Evolutionary conservation across 2,797 vertebrate species (phyloP).

Genomic region (Gallirallus australis): DNA sequence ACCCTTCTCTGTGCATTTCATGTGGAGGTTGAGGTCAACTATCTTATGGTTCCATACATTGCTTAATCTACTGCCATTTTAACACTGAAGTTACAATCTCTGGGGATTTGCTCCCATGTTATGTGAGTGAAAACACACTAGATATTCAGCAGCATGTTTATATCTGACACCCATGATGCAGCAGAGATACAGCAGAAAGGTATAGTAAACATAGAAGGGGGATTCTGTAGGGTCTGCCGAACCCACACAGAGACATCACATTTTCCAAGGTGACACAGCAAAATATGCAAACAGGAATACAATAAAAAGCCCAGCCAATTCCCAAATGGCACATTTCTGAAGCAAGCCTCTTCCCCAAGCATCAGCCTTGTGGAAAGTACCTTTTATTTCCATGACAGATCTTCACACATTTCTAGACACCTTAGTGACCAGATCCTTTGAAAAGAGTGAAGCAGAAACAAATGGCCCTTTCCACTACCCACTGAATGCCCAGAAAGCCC

Average conservation of each 20-base stretch:
- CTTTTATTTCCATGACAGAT: neutral
- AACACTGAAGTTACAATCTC: neutral
- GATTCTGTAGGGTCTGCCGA: neutral
- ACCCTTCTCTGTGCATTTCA: neutral
- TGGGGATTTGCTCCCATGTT: neutral
- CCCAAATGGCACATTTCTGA: neutral
- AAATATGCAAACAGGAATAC: neutral
- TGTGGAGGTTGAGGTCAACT: neutral
- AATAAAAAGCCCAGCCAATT: neutral
- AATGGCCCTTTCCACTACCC: neutral
- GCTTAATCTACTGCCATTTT: neutral
- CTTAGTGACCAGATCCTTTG: neutral
- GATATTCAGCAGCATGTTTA: neutral
- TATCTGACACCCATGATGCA: neutral
- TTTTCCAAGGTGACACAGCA: neutral
- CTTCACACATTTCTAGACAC: neutral
- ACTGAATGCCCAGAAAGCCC: neutral
- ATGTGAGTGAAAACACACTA: neutral
- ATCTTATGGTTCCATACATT: neutral
- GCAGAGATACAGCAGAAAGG: neutral
- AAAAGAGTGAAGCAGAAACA: neutral
- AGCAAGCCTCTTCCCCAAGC: neutral
- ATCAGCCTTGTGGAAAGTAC: neutral
- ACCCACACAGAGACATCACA: neutral
- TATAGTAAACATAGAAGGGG: neutral